These are phyloP conservation scores for Eulimnadia texana DNA, from an alignment of 1,140 invertebrate species.

Conservation along the genomic window DNA sequence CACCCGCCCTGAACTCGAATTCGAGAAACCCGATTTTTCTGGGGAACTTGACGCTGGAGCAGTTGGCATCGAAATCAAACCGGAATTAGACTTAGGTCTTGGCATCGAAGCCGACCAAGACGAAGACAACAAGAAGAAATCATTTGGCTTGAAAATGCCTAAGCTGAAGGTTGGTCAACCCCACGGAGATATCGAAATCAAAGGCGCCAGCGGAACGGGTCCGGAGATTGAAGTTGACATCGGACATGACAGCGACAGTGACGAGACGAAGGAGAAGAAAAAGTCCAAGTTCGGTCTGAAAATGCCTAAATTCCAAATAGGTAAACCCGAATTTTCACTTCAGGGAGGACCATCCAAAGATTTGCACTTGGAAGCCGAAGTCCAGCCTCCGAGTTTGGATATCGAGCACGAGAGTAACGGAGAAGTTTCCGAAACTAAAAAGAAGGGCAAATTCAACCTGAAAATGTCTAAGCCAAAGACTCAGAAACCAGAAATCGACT, in stretches of 20 bases:
- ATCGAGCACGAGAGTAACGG: not conserved
- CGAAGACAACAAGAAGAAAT: slow-evolving; percentile 6
- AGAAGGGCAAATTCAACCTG: slow-evolving; percentile 2
- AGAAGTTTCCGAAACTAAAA: not conserved
- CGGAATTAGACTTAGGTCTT: too few relatives aligned
- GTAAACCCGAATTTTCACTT: not conserved
- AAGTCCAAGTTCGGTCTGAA: slow-evolving; percentile 3
- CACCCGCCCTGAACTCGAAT: not conserved
- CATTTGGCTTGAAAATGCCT: slow-evolving; percentile 2
- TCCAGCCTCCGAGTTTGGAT: not conserved
- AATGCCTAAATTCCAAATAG: slow-evolving; percentile 10
- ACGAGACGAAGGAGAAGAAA: slow-evolving; percentile 1
- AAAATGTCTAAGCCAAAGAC: not conserved
- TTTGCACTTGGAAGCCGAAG: not conserved
- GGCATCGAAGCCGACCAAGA: not conserved
- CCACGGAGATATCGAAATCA: not conserved
- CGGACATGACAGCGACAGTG: not conserved
- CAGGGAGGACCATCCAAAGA: too few relatives aligned
- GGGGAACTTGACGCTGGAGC: too few relatives aligned
- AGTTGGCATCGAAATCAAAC: too few relatives aligned
- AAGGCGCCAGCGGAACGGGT: not conserved
- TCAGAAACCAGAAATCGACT: not conserved
- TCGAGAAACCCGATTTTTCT: too few relatives aligned
- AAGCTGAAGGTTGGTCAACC: slow-evolving; percentile 2
- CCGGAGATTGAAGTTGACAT: not conserved